Conservation (phyloP, 2,797 vertebrate species). For the Leuciscus waleckii region DNA sequence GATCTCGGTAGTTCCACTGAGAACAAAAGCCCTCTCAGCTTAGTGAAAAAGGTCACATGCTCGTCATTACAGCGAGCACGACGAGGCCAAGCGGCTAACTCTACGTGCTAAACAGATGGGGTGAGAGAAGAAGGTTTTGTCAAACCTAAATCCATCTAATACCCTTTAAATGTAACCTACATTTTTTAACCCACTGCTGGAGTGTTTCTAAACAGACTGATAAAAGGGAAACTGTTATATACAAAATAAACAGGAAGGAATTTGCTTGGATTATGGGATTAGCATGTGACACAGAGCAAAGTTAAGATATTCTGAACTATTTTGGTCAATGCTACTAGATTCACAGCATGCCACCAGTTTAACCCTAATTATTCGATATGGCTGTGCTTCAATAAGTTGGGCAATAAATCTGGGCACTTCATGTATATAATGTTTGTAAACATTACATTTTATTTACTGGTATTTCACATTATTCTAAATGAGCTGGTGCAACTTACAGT, state of each 20-base stretch:
- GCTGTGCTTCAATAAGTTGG: neutral
- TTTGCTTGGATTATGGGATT: constrained; percentile 26
- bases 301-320: neutral
- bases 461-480: neutral
- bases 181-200: constrained; percentile 7
- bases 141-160: constrained; percentile 40
- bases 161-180: constrained; percentile 37
- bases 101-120: neutral
- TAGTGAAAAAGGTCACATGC: constrained; percentile 44
- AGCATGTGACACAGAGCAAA: constrained; percentile 1
- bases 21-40: constrained; percentile 46
- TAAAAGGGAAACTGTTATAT: neutral
- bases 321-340: neutral
- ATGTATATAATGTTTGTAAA: neutral
- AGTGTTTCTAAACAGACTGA: neutral
- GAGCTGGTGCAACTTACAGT: neutral
- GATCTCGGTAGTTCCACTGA: neutral
- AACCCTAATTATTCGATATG: neutral
- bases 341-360: neutral
- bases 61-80: constrained; percentile 3
- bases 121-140: constrained; percentile 6
- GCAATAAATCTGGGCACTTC: neutral
- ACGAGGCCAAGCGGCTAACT: constrained; percentile 25
- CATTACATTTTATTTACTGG: neutral
- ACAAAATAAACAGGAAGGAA: neutral